phyloP scores from a whole-genome alignment of 2,888 invertebrate genomes.

The Ryuthela nishihirai region DNA sequence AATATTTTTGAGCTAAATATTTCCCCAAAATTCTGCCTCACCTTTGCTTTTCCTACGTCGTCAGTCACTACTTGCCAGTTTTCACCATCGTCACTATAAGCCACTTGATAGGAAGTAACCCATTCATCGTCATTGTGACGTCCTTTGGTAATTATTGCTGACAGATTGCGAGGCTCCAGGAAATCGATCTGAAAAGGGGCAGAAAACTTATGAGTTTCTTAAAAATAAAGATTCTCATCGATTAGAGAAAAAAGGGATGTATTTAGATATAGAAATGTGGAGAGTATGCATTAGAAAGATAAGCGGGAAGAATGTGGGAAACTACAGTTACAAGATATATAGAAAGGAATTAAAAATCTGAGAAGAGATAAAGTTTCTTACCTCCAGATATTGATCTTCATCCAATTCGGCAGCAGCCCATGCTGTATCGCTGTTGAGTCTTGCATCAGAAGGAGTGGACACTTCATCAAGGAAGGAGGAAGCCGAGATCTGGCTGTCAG shows the following conservation, averaged over 20 bases:
- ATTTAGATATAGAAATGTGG: too few relatives aligned
- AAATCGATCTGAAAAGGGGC: conserved; percentile 67
- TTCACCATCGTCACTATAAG: conserved; percentile 67
- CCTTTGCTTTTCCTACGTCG: conserved; percentile 55
- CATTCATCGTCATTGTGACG: conserved; percentile 59
- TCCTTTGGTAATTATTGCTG: conserved; percentile 68
- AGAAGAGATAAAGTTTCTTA: neutral
- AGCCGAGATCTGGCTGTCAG: conserved; percentile 63
- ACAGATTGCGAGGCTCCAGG: conserved; percentile 67
- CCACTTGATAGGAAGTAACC: conserved; percentile 69
- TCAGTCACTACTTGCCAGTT: conserved; percentile 58
- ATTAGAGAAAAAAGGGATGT: too few relatives aligned
- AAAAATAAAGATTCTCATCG: too few relatives aligned
- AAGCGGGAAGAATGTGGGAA: too few relatives aligned
- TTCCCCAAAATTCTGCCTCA: conserved; percentile 45
- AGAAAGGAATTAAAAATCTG: too few relatives aligned
- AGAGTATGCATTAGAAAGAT: too few relatives aligned
- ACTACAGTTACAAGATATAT: too few relatives aligned
- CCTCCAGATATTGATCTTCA: conserved; percentile 11
- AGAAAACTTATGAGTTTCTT: too few relatives aligned
- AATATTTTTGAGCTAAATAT: too few relatives aligned
- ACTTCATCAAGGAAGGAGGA: conserved; percentile 56
- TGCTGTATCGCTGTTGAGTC: conserved; percentile 12
- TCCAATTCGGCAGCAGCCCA: conserved; percentile 10
- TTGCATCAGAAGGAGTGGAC: neutral